Percentiles rank a stretch among this genome's conserved stretches.
phyloP scores from a whole-genome alignment of 2,888 invertebrate species.

The Drosophila koepferae region DNA sequence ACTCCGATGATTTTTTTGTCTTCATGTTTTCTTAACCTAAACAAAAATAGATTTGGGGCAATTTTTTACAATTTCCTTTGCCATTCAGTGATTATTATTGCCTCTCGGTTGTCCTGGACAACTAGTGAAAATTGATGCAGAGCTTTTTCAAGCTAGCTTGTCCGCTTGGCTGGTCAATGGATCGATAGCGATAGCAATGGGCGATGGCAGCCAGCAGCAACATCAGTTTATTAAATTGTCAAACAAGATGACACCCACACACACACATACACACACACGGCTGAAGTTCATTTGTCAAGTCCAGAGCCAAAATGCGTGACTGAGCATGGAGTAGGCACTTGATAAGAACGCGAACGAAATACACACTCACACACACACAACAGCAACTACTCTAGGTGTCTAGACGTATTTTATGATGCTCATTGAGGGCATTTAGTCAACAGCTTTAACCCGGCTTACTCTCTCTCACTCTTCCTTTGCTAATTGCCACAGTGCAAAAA shows the following conservation, averaged over 20 bases:
- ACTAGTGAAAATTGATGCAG: slow-evolving; percentile 74
- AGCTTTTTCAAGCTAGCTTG: slow-evolving; percentile 23
- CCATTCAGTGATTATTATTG: slow-evolving; percentile 48
- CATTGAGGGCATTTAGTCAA: slow-evolving; percentile 5
- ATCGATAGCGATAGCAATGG: slow-evolving; percentile 31
- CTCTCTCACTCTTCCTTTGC: slow-evolving; percentile 18
- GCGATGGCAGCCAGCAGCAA: slow-evolving; percentile 4
- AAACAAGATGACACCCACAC: slow-evolving; percentile 43
- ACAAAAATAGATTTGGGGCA: slow-evolving; percentile 11
- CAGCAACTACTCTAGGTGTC: slow-evolving; percentile 42
- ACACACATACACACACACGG: not conserved
- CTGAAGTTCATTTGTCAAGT: slow-evolving; percentile 58
- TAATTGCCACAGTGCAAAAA: slow-evolving; percentile 65
- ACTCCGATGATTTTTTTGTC: not conserved
- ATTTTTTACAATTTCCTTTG: slow-evolving; percentile 55
- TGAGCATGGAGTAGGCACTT: slow-evolving; percentile 29
- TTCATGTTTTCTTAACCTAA: slow-evolving; percentile 1
- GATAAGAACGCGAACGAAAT: not conserved
- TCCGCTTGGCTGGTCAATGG: slow-evolving; percentile 65
- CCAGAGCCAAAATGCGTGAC: slow-evolving; percentile 35
- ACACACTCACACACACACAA: not conserved
- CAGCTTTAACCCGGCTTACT: not conserved
- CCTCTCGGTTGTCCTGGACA: slow-evolving; percentile 62
- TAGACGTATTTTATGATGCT: slow-evolving; percentile 63
- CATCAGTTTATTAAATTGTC: slow-evolving; percentile 76